These are phyloP conservation scores for Tapirus indicus DNA, from an alignment of 2,797 vertebrate species.

Conservation along the genomic window DNA sequence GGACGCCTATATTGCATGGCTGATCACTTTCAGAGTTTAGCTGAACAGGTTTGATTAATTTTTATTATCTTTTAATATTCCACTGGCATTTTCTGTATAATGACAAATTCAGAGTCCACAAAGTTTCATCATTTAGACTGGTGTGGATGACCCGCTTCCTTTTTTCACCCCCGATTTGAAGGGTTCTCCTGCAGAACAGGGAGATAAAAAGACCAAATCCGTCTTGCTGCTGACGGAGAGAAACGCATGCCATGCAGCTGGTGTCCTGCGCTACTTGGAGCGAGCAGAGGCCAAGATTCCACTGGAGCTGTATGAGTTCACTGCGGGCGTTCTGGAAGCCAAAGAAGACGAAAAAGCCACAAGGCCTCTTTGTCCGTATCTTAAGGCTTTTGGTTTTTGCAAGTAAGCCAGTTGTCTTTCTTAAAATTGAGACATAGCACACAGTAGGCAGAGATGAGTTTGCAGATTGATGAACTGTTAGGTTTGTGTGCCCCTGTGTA, in stretches of 20 bases:
- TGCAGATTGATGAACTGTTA: neutral
- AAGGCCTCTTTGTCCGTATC: slow-evolving; percentile 85
- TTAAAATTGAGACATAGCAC: neutral
- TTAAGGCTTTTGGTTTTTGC: slow-evolving; percentile 90
- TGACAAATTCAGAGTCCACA: neutral
- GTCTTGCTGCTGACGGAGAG: slow-evolving; percentile 87
- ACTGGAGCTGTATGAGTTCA: slow-evolving; percentile 80
- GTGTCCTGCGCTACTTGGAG: slow-evolving; percentile 85
- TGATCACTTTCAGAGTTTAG: slow-evolving; percentile 90
- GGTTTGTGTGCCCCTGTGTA: accelerated
- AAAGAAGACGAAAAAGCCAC: slow-evolving; percentile 83
- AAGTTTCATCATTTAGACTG: neutral
- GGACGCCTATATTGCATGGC: slow-evolving; percentile 92
- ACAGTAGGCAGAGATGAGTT: neutral
- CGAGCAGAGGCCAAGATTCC: slow-evolving; percentile 86
- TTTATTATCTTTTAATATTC: neutral
- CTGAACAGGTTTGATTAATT: slow-evolving; percentile 87
- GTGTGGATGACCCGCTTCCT: neutral
- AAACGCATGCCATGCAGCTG: neutral
- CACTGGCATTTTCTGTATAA: neutral
- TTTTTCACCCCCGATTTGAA: slow-evolving; percentile 55
- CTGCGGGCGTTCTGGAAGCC: slow-evolving; percentile 78
- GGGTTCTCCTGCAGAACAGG: slow-evolving; percentile 77
- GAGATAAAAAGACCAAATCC: slow-evolving; percentile 84
- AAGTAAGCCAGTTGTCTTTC: slow-evolving; percentile 82